Percentiles rank a stretch among this genome's conserved stretches.
phyloP scores from a whole-genome alignment of 1,140 invertebrate species.

The Wasmannia auropunctata region DNA sequence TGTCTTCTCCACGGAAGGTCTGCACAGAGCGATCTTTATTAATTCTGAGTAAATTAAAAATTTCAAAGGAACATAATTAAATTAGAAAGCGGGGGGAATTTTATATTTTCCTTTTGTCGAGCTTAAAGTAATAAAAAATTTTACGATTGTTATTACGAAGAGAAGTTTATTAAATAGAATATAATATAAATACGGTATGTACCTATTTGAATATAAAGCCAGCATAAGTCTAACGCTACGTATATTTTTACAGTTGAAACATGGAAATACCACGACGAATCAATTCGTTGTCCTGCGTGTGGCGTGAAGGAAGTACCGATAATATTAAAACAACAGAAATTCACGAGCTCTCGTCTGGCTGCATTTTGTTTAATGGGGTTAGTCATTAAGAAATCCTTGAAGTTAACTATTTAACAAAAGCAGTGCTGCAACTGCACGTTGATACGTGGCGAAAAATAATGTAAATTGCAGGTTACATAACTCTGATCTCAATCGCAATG shows the following conservation, averaged over 20 bases:
- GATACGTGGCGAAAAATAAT: neutral
- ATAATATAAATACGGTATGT: too few species aligned
- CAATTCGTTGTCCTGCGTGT: slow-evolving; percentile 26
- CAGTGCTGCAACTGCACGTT: neutral
- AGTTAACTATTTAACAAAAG: neutral
- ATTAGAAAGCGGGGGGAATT: neutral
- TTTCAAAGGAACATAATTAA: neutral
- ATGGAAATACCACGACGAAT: slow-evolving; percentile 42
- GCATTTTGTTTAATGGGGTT: slow-evolving; percentile 50
- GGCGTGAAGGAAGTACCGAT: slow-evolving; percentile 14
- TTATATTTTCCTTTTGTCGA: neutral
- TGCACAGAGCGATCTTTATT: neutral
- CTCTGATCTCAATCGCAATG: neutral
- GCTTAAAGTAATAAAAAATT: slow-evolving; percentile 4
- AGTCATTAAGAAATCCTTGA: neutral
- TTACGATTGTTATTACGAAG: neutral
- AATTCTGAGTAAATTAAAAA: slow-evolving; percentile 22
- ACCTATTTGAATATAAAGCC: neutral
- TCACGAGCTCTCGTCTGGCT: slow-evolving; percentile 2
- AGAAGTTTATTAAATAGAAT: neutral
- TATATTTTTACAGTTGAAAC: slow-evolving; percentile 44
- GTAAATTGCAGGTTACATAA: neutral
- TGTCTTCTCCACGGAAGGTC: slow-evolving; percentile 45
- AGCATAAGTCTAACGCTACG: neutral
- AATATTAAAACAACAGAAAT: slow-evolving; percentile 35